Base-by-base conservation (phyloP, 2,888 invertebrate genomes). In the Pseudolycoriella hygida region DNA sequence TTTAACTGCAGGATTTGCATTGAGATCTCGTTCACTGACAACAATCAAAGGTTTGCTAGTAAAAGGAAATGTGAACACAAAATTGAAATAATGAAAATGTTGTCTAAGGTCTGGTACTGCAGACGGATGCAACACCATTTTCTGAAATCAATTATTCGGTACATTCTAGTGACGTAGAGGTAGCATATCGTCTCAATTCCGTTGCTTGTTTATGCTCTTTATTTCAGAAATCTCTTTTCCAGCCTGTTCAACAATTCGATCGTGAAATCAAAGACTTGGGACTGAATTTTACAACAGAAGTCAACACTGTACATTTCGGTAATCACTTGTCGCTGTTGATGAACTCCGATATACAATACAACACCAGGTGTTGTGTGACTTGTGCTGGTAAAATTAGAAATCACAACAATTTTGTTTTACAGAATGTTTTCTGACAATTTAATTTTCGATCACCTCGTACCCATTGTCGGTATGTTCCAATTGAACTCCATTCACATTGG, bases 401-500 rank as follows among this genome's bases (percentile, higher is more conserved):
- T 12, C 19, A n/a, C 37, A 5, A 2, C n/a, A n/a, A n/a, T n/a
- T n/a, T n/a, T n/a, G n/a, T n/a, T n/a, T n/a, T n/a, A n/a, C 34
- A 20, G 10, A 32, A 39, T 39, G 5, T 5, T 31, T 17, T 17
- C 15, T 6, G 20, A 15, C 2, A 11, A 17, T 49, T 53, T 2
- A 39, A 64, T 65, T 50, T 65, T n/a, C 55, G 63, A 18, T 43
- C 43, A 43, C 17, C 64, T 61, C 43, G 50, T 59, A 5, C 14
- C 64, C 4, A 62, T 66, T 61, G 62, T 64, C 45, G 46, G 64
- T 4, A 59, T 64, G 11, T 60, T 66, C 1, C 66, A 66, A 37
- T 51, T 66, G 3, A 64, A 64, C 19, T 61, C 62, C 34, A 64
- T 66, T 39, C 66, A 66, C 51, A 55, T 66, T 48, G 64, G 64